phyloP scores from a whole-genome alignment of 2,797 vertebrate genomes.

The Falco berigora region DNA sequence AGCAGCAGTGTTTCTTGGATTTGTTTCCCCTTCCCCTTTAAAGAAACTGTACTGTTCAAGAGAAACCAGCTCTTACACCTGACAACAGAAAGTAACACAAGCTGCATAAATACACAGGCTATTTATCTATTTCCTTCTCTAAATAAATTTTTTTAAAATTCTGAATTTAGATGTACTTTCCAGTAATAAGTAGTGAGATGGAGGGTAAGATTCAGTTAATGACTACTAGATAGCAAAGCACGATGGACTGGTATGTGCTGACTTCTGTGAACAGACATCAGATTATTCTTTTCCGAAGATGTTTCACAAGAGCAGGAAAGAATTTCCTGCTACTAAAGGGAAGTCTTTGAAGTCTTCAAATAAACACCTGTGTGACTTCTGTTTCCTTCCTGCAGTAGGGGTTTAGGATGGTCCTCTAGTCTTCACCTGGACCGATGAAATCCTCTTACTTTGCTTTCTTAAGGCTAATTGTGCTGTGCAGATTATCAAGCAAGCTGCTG shows the following conservation, averaged over 20 bases:
- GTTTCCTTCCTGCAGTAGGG: neutral
- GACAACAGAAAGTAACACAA: neutral
- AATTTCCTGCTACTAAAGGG: neutral
- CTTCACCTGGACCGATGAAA: neutral
- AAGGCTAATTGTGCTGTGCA: neutral
- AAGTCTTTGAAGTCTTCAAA: neutral
- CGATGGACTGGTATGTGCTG: accelerated
- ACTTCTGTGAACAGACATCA: neutral
- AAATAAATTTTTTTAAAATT: neutral
- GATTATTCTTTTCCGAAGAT: neutral
- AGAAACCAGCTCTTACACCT: neutral
- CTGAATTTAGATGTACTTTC: neutral
- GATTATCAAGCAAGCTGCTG: neutral
- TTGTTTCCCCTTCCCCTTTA: neutral
- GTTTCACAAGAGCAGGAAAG: neutral
- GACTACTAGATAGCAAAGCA: neutral
- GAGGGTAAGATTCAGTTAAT: neutral
- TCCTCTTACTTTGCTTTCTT: neutral
- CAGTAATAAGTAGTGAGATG: neutral
- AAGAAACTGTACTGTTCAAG: neutral
- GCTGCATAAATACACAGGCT: neutral
- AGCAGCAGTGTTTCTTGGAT: neutral
- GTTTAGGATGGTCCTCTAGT: neutral
- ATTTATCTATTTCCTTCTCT: neutral
- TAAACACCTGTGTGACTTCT: neutral